These are phyloP conservation scores for Leptinotarsa lineolata DNA, from an alignment of 1,140 invertebrate species.

Conservation along the genomic window DNA sequence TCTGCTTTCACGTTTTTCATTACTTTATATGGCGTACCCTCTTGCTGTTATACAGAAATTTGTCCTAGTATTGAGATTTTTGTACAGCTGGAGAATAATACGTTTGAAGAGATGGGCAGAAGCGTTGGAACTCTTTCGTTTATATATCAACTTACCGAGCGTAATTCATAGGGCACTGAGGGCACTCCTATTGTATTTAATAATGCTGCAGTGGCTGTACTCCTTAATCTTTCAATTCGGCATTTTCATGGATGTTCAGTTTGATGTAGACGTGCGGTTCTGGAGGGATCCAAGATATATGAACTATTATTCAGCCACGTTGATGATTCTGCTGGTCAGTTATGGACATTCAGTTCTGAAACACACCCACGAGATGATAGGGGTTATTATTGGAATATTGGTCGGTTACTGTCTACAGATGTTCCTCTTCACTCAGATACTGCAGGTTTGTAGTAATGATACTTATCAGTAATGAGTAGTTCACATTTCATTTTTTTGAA, in stretches of 20 bases:
- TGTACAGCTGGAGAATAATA: background rate
- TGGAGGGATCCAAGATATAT: too few relatives aligned
- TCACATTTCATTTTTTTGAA: too few relatives aligned
- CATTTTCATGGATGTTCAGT: too few relatives aligned
- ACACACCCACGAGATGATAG: background rate
- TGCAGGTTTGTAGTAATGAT: background rate
- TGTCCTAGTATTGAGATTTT: background rate
- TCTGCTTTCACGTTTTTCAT: background rate
- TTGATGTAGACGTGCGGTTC: too few relatives aligned
- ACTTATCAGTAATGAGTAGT: too few relatives aligned
- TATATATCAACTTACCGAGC: background rate
- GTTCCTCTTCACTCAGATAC: constrained; percentile 19
- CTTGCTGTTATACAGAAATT: background rate
- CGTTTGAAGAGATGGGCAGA: background rate
- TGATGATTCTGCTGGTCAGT: constrained; percentile 13
- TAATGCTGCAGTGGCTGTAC: background rate
- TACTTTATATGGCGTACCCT: background rate
- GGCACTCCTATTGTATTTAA: background rate
- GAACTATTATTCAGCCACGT: background rate
- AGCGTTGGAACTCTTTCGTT: background rate
- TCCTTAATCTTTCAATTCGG: background rate
- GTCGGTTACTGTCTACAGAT: constrained; percentile 1
- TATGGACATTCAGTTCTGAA: background rate
- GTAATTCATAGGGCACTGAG: background rate
- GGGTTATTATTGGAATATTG: constrained; percentile 6